Percentiles rank a stretch among this genome's conserved stretches.
These are phyloP conservation scores for Meloidogyne hapla DNA, from an alignment of 1,140 invertebrate genomes.

Conservation along the genomic window DNA sequence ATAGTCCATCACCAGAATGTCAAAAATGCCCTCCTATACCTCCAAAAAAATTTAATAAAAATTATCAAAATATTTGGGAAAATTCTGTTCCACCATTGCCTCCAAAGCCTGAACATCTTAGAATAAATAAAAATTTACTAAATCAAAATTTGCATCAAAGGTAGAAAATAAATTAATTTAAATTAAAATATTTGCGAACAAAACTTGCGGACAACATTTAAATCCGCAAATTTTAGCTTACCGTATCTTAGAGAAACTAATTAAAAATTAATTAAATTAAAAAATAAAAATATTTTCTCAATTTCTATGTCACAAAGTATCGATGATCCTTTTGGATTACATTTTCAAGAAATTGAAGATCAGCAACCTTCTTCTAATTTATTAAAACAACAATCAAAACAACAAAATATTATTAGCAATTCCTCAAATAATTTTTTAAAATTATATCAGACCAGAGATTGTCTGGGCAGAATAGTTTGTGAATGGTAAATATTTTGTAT, in stretches of 20 bases:
- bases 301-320: neutral
- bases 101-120: neutral
- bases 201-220: too few species aligned
- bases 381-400: neutral
- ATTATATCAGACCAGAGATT: constrained; percentile 41
- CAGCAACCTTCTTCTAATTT: too few species aligned
- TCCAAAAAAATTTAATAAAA: neutral
- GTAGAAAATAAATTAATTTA: neutral
- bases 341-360: neutral
- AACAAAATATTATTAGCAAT: neutral
- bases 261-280: too few species aligned
- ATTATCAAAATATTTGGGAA: neutral
- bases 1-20: neutral
- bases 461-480: constrained; percentile 36
- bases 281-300: neutral
- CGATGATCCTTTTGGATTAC: neutral
- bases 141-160: neutral
- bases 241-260: too few species aligned
- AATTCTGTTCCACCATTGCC: neutral
- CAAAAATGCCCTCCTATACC: neutral
- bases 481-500: constrained; percentile 25
- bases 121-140: neutral
- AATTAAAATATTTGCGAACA: neutral
- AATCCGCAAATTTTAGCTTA: too few species aligned
- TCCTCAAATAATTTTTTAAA: constrained; percentile 37